These are phyloP conservation scores for Drosophila nigrodunni DNA, from an alignment of 1,140 invertebrate species.

Conservation along the genomic window DNA sequence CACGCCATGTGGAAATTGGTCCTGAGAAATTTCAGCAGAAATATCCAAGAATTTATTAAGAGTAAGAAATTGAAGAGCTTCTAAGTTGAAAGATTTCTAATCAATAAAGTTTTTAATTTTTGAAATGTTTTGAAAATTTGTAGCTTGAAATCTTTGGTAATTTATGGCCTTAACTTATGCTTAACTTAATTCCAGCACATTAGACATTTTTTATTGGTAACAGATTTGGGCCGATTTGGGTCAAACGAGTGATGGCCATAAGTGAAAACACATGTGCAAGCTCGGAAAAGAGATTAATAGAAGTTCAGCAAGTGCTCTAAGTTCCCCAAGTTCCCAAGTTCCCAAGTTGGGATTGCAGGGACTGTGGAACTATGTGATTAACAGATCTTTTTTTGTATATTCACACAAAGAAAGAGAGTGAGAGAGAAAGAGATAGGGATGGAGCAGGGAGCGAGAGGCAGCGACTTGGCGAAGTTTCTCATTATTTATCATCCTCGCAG, in stretches of 20 bases:
- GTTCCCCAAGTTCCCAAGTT: too few relatives aligned
- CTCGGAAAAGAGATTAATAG: not conserved
- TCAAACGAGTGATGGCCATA: constrained; percentile 52
- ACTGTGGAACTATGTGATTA: constrained; percentile 63
- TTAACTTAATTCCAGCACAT: not conserved
- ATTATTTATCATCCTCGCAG: constrained; percentile 75
- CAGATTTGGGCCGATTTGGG: constrained; percentile 48
- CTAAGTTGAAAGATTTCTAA: too few relatives aligned
- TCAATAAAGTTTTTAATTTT: too few relatives aligned
- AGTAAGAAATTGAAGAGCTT: too few relatives aligned
- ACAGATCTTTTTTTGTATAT: constrained; percentile 59
- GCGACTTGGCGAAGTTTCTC: constrained; percentile 22
- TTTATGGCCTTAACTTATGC: too few relatives aligned
- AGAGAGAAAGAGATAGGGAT: constrained; percentile 6
- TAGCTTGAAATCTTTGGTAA: not conserved
- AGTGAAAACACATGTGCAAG: constrained; percentile 51
- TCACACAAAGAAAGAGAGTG: constrained; percentile 3
- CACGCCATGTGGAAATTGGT: constrained; percentile 4
- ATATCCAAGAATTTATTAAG: too few relatives aligned
- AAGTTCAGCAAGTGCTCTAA: not conserved
- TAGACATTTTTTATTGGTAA: constrained; percentile 27
- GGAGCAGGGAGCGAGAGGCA: constrained; percentile 2
- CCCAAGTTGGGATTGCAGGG: constrained; percentile 13
- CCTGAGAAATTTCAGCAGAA: not conserved
- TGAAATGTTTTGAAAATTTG: too few relatives aligned